phyloP scores from a whole-genome alignment of 53 echinoderm and acorn worm genomes.

The Holothuria scabra region DNA sequence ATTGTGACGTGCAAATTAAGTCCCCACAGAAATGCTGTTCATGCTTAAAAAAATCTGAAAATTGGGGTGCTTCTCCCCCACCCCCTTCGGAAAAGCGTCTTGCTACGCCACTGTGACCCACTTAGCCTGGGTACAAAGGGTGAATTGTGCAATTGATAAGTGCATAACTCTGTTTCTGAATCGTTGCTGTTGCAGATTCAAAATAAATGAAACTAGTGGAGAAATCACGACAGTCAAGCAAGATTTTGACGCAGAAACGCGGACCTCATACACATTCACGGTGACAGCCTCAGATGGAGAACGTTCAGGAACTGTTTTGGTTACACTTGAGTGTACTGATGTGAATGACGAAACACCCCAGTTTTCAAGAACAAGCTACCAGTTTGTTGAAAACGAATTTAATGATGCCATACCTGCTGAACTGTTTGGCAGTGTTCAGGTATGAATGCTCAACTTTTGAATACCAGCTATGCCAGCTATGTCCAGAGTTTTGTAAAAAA shows the following conservation, averaged over 20 bases:
- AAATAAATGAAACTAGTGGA: background rate
- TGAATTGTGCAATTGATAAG: too few relatives aligned
- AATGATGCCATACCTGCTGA: background rate
- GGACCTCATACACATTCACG: conserved; percentile 1
- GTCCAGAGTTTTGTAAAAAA: too few relatives aligned
- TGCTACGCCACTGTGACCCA: too few relatives aligned
- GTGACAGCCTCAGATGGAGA: conserved; percentile 26
- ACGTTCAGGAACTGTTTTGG: conserved; percentile 12
- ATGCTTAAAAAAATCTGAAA: too few relatives aligned
- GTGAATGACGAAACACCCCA: background rate
- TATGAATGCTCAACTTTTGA: background rate
- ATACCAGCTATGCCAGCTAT: too few relatives aligned
- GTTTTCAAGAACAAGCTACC: background rate
- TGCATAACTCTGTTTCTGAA: too few relatives aligned
- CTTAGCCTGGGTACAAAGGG: too few relatives aligned
- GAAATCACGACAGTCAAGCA: background rate
- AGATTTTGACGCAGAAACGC: background rate
- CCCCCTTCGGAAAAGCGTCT: too few relatives aligned
- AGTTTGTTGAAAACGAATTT: conserved; percentile 14
- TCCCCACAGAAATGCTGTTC: too few relatives aligned
- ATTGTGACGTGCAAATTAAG: too few relatives aligned
- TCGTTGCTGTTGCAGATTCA: conserved; percentile 1
- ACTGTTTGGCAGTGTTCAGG: conserved; percentile 21
- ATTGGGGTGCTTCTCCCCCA: too few relatives aligned
- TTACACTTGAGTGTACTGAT: conserved; percentile 11